Conservation (phyloP, 2,888 invertebrate species). For the Drosophila melanosoma region DNA sequence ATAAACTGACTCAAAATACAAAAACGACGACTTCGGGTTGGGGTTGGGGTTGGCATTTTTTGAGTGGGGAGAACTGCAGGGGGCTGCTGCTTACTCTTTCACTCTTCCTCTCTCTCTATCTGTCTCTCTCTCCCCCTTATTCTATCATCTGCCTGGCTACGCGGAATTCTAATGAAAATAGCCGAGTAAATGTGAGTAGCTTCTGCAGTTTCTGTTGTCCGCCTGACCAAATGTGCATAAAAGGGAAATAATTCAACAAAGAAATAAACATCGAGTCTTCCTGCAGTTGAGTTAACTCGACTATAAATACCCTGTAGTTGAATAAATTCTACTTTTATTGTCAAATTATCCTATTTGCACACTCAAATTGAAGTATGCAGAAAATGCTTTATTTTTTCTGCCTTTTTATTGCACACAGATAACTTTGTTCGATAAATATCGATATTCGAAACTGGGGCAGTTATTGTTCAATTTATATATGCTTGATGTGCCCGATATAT, state of each 20-base stretch:
- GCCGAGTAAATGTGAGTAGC: constrained; percentile 57
- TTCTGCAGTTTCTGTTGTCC: constrained; percentile 12
- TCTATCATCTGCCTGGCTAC: constrained; percentile 34
- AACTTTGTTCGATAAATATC: not conserved
- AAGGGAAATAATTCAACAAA: constrained; percentile 43
- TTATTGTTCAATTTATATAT: not conserved
- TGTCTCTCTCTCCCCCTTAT: not conserved
- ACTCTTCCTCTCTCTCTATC: constrained; percentile 7
- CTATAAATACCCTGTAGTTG: not conserved
- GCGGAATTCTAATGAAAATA: constrained; percentile 66
- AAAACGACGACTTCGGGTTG: constrained; percentile 2
- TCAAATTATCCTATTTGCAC: not conserved
- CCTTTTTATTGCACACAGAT: not conserved
- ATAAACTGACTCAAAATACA: constrained; percentile 68
- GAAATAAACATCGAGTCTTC: constrained; percentile 26
- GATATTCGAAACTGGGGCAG: not conserved
- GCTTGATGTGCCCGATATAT: no score
- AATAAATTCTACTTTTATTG: not conserved
- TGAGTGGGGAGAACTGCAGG: not conserved
- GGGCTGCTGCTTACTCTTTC: not conserved
- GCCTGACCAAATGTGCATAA: constrained; percentile 32
- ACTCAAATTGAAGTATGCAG: not conserved
- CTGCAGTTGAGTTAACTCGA: not conserved
- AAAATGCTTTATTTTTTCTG: not conserved
- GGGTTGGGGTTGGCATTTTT: constrained; percentile 11